A percentile compares a stretch with the other conserved stretches of the same genome.
Conservation (phyloP, 1,140 invertebrate genomes). For the Phocides pigmalion region DNA sequence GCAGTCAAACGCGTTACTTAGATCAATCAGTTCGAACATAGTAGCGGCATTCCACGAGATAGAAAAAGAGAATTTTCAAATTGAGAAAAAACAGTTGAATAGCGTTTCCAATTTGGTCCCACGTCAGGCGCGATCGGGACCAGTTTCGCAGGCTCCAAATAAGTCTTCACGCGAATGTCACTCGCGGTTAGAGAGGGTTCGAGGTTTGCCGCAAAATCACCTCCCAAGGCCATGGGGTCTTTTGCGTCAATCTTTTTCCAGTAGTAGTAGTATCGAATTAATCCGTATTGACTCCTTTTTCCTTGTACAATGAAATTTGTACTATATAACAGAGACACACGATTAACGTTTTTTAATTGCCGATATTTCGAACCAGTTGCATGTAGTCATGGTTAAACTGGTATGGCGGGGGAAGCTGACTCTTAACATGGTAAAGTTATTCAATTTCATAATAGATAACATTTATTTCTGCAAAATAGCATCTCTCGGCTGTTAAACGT, state of each 20-base stretch:
- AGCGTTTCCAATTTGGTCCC: conserved; percentile 32
- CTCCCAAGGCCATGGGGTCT: conserved; percentile 12
- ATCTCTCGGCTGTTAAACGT: too few relatives aligned
- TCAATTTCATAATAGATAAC: too few relatives aligned
- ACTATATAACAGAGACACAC: too few relatives aligned
- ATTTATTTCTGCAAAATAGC: too few relatives aligned
- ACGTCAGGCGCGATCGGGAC: conserved; percentile 27
- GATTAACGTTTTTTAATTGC: too few relatives aligned
- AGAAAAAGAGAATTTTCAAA: conserved; percentile 24
- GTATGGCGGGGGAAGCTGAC: too few relatives aligned
- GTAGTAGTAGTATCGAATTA: background rate
- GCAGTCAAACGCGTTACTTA: conserved; percentile 11
- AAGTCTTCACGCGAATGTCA: conserved; percentile 31
- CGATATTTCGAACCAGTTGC: too few relatives aligned
- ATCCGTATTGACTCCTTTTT: background rate
- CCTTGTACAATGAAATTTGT: too few relatives aligned
- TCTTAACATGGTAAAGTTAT: too few relatives aligned
- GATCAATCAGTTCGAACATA: conserved; percentile 13
- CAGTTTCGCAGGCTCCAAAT: conserved; percentile 32
- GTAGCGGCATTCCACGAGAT: conserved; percentile 3
- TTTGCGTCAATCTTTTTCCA: conserved; percentile 6
- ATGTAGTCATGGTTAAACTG: too few relatives aligned
- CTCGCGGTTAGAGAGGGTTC: conserved; percentile 7
- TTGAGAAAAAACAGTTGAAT: conserved; percentile 30
- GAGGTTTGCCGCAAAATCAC: conserved; percentile 23